These are phyloP conservation scores for Trachurus trachurus DNA, from an alignment of 2,797 vertebrate genomes.

Conservation along the genomic window DNA sequence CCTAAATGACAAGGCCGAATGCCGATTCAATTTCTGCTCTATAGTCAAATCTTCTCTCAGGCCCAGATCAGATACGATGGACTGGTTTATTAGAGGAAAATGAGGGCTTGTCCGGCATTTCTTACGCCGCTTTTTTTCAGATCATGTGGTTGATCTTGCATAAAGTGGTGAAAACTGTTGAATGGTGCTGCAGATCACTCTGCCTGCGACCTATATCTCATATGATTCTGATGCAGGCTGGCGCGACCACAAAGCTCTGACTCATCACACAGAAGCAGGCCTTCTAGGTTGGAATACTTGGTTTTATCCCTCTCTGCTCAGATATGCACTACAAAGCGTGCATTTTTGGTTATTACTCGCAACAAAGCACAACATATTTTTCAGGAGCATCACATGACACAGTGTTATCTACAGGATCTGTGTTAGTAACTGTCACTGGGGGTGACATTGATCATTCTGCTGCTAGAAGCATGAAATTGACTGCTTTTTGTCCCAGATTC, in stretches of 20 bases:
- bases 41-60: conserved; percentile 14
- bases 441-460: conserved; percentile 59
- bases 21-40: conserved; percentile 20
- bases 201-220: conserved; percentile 74
- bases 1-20: conserved; percentile 4
- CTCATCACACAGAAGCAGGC: conserved; percentile 64
- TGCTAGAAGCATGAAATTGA: conserved; percentile 60
- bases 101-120: conserved; percentile 11
- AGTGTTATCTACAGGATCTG: conserved; percentile 43
- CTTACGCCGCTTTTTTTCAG: conserved; percentile 21
- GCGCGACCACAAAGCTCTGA: conserved; percentile 71
- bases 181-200: conserved; percentile 43
- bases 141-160: conserved; percentile 40
- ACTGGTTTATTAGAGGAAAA: conserved; percentile 12
- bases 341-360: conserved; percentile 27
- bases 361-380: conserved; percentile 11
- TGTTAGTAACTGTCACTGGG: conserved; percentile 18
- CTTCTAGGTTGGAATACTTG: conserved; percentile 53
- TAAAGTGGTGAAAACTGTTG: conserved; percentile 44
- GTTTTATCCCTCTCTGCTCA: conserved; percentile 39
- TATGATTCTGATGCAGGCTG: conserved; percentile 68
- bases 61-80: neutral
- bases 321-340: conserved; percentile 31
- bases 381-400: conserved; percentile 44
- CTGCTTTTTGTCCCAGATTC: conserved; percentile 58